These are phyloP conservation scores for Lasiommata megera DNA, from an alignment of 2,888 invertebrate genomes.

Conservation along the genomic window DNA sequence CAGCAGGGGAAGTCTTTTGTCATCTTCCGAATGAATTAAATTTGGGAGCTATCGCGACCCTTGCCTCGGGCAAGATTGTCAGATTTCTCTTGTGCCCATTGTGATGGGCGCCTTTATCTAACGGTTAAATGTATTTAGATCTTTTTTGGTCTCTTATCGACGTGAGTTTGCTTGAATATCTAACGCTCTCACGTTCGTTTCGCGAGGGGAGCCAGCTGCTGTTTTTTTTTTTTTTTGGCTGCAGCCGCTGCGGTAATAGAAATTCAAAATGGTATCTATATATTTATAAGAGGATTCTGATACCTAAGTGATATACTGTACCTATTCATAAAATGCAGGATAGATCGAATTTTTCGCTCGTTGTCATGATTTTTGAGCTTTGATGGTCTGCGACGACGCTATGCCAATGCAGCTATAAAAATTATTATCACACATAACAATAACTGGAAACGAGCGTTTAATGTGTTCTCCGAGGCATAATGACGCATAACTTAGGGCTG, in stretches of 20 bases:
- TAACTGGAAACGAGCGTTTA: too few relatives aligned
- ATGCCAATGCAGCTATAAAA: too few relatives aligned
- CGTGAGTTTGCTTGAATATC: slow-evolving; percentile 18
- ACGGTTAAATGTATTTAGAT: slow-evolving; percentile 28
- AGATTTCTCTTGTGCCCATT: slow-evolving; percentile 28
- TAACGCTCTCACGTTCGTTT: slow-evolving; percentile 27
- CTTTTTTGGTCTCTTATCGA: slow-evolving; percentile 20
- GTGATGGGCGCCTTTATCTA: slow-evolving; percentile 29
- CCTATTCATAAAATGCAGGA: too few relatives aligned
- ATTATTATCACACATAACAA: too few relatives aligned
- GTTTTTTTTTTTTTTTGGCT: not conserved
- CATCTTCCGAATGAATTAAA: slow-evolving; percentile 34
- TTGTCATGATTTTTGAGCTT: too few relatives aligned
- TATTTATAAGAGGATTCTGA: not conserved
- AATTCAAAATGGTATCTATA: not conserved
- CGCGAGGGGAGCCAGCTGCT: slow-evolving; percentile 18
- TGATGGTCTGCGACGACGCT: too few relatives aligned
- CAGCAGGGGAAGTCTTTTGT: slow-evolving; percentile 35
- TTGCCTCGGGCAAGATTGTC: slow-evolving; percentile 30
- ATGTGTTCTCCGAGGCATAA: too few relatives aligned
- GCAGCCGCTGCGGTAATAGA: not conserved
- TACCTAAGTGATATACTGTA: too few relatives aligned
- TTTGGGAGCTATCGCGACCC: slow-evolving; percentile 29
- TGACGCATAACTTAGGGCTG: too few relatives aligned
- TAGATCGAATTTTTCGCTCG: too few relatives aligned